Base-by-base conservation (phyloP, 2,797 vertebrate genomes). In the Chloroceryle amazona region DNA sequence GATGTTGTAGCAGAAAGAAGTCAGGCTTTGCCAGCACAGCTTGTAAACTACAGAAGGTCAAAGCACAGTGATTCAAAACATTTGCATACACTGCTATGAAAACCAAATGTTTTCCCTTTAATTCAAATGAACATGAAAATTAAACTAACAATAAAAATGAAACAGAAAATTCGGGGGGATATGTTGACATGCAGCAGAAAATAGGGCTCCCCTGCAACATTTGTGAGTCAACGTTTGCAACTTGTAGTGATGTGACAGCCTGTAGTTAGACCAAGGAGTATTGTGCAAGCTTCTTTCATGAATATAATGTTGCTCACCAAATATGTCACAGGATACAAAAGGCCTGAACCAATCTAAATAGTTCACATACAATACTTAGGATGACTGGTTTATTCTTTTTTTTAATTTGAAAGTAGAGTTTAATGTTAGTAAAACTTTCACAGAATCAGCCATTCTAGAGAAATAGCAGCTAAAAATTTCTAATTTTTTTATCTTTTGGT, bases 41-140 rank as follows among this genome's bases (percentile, higher is more conserved):
- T 94, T 95, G 94, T 91, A 93, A 96, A 90, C 95, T 94, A 22
- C 85, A 94, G 92, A 96, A 96, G 86, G 90, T 97, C 95, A 95
- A 72, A 88, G 93, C 89, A n/a, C 72, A 93, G 61, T 91, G 85
- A 96, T 95, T 93, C 73, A 88, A 96, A 97, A 94, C 87, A 86
- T 95, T 96, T 96, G 87, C 91, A 91, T 95, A 86, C 51, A 31
- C 46, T 94, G 39, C 80, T 95, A 91, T 94, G 76, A 94, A 96
- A 95, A 78, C 51, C 81, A 95, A 96, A 95, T 90, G 72, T 91
- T 95, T 92, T 92, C 61, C 46, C 57, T 93, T 95, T 91, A 94
- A 95, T 95, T 90, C 62, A 90, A 91, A 81, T 33, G 66, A 88
- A 91, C 85, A 83, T 42, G 76, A 92, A 94, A 93, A 94, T 86